Conservation (phyloP, 2,888 invertebrate species). For the Brachypalpus laphriformis region DNA sequence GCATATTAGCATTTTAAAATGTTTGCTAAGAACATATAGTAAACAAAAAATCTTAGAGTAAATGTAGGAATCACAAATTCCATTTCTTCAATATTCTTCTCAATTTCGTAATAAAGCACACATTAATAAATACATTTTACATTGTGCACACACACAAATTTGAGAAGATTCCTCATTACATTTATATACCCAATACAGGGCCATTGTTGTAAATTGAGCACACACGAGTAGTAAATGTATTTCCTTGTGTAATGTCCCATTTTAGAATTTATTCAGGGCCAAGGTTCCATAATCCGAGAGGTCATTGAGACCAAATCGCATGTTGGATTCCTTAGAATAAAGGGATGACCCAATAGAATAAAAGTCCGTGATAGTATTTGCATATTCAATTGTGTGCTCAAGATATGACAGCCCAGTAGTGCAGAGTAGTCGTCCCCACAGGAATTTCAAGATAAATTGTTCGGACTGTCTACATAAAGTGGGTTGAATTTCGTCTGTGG, state of each 20-base stretch:
- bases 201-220: constrained; percentile 1
- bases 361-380: constrained; percentile 24
- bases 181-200: not conserved
- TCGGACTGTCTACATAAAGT: constrained; percentile 10
- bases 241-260: not conserved
- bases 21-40: no score
- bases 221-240: not conserved
- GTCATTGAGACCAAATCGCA: constrained; percentile 26
- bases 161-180: not conserved
- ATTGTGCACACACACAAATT: not conserved
- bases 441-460: constrained; percentile 32
- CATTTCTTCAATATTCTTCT: no score
- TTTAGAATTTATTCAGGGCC: constrained; percentile 35
- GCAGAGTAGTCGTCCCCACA: constrained; percentile 13
- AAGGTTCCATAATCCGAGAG: constrained; percentile 16
- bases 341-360: not conserved
- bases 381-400: constrained; percentile 43
- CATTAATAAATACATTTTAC: no score
- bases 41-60: no score
- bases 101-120: no score
- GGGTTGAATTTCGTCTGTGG: constrained; percentile 20
- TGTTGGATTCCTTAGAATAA: constrained; percentile 21
- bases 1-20: no score
- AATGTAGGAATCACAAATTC: no score
- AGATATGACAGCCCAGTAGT: constrained; percentile 38